phyloP scores from a whole-genome alignment of 2,113 vertebrate species.

The Herpetotheres cachinnans region DNA sequence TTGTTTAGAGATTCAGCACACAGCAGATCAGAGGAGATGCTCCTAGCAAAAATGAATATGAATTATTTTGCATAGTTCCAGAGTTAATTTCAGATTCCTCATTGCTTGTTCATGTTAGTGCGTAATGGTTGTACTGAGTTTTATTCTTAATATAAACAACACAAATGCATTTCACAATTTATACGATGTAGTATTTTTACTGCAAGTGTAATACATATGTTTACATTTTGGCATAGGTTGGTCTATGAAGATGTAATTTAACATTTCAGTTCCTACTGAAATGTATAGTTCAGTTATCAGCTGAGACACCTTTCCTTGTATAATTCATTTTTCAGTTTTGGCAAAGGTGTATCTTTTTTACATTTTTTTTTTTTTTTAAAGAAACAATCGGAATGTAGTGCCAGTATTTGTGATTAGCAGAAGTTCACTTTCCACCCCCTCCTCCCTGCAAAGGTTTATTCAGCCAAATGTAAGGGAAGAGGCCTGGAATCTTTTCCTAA shows the following conservation, averaged over 20 bases:
- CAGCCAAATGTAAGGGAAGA: not conserved
- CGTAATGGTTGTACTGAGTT: not conserved
- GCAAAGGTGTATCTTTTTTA: not conserved
- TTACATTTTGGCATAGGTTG: not conserved
- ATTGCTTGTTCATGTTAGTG: not conserved
- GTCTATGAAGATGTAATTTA: not conserved
- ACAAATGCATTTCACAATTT: not conserved
- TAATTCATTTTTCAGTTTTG: not conserved
- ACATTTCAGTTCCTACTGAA: not conserved
- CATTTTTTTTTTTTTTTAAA: not conserved
- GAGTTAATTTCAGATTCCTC: not conserved
- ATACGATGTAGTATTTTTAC: not conserved
- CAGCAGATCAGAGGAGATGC: not conserved
- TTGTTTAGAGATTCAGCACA: not conserved
- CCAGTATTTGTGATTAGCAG: not conserved
- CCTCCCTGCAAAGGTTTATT: not conserved
- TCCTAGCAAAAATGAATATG: not conserved
- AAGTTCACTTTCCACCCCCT: not conserved
- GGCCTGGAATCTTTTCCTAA: not conserved
- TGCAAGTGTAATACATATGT: not conserved
- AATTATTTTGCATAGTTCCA: not conserved
- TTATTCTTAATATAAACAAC: not conserved
- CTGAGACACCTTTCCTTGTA: not conserved
- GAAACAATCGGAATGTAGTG: not conserved
- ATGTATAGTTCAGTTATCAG: not conserved